Evolutionary conservation across 64 coral and sea anemone genomes (phyloP), one percentile per base, ranked within the genome.

Genomic region (Pocillopora damicornis): DNA sequence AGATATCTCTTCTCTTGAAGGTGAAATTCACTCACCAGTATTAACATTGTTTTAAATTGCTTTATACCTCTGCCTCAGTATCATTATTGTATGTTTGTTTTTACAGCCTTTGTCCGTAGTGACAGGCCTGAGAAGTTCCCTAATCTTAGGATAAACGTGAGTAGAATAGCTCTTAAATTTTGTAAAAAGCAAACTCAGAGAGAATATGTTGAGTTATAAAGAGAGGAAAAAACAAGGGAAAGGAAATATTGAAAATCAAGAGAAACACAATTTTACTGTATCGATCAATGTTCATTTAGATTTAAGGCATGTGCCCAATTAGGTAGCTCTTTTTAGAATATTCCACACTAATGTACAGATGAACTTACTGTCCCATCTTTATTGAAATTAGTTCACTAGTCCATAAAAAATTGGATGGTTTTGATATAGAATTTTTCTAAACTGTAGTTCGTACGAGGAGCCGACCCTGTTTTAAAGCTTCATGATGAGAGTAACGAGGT

Each of bases 71-170:
- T n/a, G 9, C 13, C 23, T 42, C 35, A 17, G 20, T 17, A 68
- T 77, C 74, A 30, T 16, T 66, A 25, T 74, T 73, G 20, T 15
- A 56, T 86, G 58, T 51, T 9, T 82, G 0, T 6, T 73, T 92
- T 38, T 88, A 89, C 91, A 99, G 97, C 97, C 82, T 99, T 99
- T 82, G 93, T 99, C 42, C 91, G 97, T 25, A 95, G 97, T 87
- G 93, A 99, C 6, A 99, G 90, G 88, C 88, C 93, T 90, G 88
- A 83, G 11, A 90, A 99, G 36, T 99, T 99, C 80, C 90, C 93
- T 77, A 99, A 99, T 66, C 91, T 99, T 63, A 87, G 90, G 90
- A 88, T 99, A 60, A 88, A 92, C 66, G 97, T 99, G 91, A 95
- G 95, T 75, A 72, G 22, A 63, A 11, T 17, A 78, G 25, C 37